Conservation (phyloP, 2,888 invertebrate species). For the Drosophila macrospina region DNA sequence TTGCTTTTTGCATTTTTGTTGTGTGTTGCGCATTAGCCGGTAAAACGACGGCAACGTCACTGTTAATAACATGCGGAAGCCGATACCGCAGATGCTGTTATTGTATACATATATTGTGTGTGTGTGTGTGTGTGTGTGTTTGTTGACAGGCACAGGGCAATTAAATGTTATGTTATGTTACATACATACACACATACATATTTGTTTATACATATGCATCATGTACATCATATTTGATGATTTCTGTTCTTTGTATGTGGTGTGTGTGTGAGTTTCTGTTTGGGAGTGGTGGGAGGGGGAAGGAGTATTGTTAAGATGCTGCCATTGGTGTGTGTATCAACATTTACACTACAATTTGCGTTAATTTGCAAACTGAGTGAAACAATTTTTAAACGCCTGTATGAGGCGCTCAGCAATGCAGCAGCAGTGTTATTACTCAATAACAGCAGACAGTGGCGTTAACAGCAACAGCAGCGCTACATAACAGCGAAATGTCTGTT, state of each 20-base stretch:
- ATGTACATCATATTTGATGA: constrained; percentile 35
- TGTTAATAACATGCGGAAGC: constrained; percentile 68
- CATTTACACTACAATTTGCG: constrained; percentile 42
- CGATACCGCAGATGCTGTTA: constrained; percentile 19
- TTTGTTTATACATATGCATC: neutral
- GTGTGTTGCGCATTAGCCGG: constrained; percentile 38
- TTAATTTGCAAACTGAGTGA: constrained; percentile 60
- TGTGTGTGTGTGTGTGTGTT: constrained; percentile 3
- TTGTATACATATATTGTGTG: constrained; percentile 14
- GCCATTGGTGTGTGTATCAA: constrained; percentile 23
- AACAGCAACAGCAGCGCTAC: constrained; percentile 25
- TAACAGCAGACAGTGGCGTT: constrained; percentile 11
- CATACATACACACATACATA: neutral
- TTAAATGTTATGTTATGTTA: constrained; percentile 50
- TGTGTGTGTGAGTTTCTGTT: too few relatives aligned
- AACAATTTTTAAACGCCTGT: constrained; percentile 67
- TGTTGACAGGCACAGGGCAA: constrained; percentile 46
- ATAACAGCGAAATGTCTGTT: constrained; percentile 3
- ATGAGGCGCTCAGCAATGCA: constrained; percentile 61
- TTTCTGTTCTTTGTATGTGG: neutral
- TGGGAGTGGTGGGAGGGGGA: too few relatives aligned
- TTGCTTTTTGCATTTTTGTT: constrained; percentile 25
- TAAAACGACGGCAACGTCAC: constrained; percentile 48
- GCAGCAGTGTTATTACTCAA: constrained; percentile 15
- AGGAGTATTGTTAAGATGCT: constrained; percentile 5